Conservation (phyloP, 2,888 invertebrate species). For the Galerucella calmariensis region DNA sequence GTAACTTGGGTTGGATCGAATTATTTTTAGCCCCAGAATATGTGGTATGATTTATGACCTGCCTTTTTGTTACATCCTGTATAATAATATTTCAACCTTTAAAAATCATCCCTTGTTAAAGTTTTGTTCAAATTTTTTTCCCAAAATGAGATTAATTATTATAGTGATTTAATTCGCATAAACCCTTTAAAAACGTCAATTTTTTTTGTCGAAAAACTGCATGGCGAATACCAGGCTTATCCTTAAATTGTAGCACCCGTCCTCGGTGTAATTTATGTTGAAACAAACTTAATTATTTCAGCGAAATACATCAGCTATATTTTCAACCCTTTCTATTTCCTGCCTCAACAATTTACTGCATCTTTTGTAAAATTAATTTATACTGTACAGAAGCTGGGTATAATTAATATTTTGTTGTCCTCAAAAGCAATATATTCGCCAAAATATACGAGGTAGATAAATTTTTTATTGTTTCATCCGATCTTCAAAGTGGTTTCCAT, state of each 20-base stretch:
- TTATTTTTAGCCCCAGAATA: no score
- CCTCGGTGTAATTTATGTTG: neutral
- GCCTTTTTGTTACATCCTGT: no score
- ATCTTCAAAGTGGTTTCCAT: neutral
- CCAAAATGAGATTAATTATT: no score
- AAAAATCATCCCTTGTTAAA: no score
- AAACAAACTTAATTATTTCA: neutral
- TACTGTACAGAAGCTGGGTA: neutral
- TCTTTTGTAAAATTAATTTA: neutral
- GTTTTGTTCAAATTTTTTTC: no score
- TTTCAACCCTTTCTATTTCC: neutral
- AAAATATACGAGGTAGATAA: neutral
- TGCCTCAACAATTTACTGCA: neutral
- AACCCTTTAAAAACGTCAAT: no score
- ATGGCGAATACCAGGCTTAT: no score
- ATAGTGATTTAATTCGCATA: no score
- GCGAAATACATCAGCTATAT: neutral
- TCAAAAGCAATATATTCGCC: neutral
- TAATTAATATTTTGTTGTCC: neutral
- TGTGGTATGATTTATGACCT: no score
- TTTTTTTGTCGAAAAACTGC: no score
- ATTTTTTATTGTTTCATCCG: neutral
- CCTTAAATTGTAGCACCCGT: neutral
- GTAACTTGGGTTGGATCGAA: no score
- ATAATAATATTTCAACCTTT: no score